Conservation (phyloP, 2,113 vertebrate genomes). For the Gadus macrocephalus region DNA sequence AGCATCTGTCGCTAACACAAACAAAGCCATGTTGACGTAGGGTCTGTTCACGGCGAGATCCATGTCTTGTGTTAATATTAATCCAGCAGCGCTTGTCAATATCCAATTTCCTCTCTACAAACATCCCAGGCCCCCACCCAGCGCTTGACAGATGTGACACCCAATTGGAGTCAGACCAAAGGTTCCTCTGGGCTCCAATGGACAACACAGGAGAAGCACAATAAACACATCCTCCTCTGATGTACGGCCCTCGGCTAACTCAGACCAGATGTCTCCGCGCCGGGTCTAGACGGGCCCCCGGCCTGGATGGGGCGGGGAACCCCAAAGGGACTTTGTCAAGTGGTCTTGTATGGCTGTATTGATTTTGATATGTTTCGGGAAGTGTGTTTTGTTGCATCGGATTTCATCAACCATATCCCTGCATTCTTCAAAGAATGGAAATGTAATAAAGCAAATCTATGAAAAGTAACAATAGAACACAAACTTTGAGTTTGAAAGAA, state of each 20-base stretch:
- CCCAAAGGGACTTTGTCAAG: background rate
- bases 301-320: conserved; percentile 8
- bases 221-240: conserved; percentile 15
- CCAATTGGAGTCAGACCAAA: background rate
- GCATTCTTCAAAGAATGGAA: no score
- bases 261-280: conserved; percentile 33
- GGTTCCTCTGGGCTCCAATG: background rate
- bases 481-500: no score
- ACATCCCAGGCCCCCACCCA: background rate
- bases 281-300: background rate
- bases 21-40: no score
- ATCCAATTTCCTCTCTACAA: background rate
- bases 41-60: no score
- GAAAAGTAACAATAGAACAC: no score
- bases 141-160: background rate
- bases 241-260: conserved; percentile 19
- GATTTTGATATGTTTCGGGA: no score
- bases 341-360: no score
- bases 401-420: no score
- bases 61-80: background rate
- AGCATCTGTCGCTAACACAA: no score
- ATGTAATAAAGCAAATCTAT: no score
- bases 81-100: background rate
- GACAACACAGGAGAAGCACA: conserved; percentile 5
- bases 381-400: no score